These are phyloP conservation scores for Hippocampus kuda DNA, from an alignment of 2,797 vertebrate genomes.

Conservation along the genomic window DNA sequence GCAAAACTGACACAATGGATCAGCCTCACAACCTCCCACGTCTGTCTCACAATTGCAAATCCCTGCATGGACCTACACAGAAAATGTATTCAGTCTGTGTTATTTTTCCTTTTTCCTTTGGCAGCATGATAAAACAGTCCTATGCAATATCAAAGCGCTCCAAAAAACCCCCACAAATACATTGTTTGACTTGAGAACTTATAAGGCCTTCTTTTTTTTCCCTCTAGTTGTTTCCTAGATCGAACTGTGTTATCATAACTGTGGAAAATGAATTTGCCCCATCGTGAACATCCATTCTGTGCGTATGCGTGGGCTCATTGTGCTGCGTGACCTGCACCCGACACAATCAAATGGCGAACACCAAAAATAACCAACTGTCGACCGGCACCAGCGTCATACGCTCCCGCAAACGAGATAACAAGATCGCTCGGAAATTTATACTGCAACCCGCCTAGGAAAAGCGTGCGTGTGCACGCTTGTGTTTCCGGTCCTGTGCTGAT, in stretches of 20 bases:
- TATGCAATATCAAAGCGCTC: neutral
- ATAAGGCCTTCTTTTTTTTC: neutral
- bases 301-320: neutral
- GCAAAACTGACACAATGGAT: neutral
- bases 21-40: neutral
- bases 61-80: neutral
- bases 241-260: neutral
- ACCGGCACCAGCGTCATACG: neutral
- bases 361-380: neutral
- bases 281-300: neutral
- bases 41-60: neutral
- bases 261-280: neutral
- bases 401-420: neutral
- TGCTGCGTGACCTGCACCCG: neutral
- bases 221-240: neutral
- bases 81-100: neutral
- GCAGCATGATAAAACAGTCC: neutral
- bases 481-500: neutral
- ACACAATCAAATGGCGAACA: neutral
- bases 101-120: neutral
- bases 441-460: neutral
- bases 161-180: neutral
- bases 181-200: neutral
- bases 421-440: neutral
- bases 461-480: neutral